Evolutionary conservation across 2,113 vertebrate species (phyloP), one percentile per base, ranked within the genome.

Genomic region (Austrofundulus limnaeus): DNA sequence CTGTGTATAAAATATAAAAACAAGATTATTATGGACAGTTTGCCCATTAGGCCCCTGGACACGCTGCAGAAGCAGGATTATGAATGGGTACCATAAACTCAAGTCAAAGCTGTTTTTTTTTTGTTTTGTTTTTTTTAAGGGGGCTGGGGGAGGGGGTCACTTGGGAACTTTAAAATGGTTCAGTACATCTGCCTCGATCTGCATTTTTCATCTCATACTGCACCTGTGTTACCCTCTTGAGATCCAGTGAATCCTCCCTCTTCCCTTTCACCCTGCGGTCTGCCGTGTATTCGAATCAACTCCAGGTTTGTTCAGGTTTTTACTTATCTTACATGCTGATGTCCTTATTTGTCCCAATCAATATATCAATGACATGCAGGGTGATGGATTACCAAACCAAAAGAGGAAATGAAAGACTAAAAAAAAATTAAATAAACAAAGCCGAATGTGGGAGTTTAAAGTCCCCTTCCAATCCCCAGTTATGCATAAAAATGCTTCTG

Each of bases 401-500:
- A 68, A 55, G 5, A 54, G 47, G 45, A 75, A 78, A 75, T 77
- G 39, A 64, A 78, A 60, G 37, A 25, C 20, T 67, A 78, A 66
- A 41, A 67, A 68, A 65, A 70, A 79, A 80, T 80, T 72, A 81
- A 81, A 82, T 76, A 77, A 83, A 70, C 68, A 66, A 70, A 61
- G 39, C 15, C 47, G 68, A 74, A 77, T 76, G 64, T 62, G 65
- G 64, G 81, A 66, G 68, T 67, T 73, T 84, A 72, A 76, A 77
- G 79, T 84, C 78, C 81, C 84, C 73, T 81, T 82, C 81, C 74
- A 73, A 75, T 87, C 90, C 86, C 88, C 72, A 73, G 88, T 87
- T 85, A 87, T 89, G 82, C 85, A 90, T 89, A 87, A 88, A 85
- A 88, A 89, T 82, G 75, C 81, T 76, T 85, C 82, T 79, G 86